A percentile compares a stretch with the other conserved stretches of the same genome.
These are phyloP conservation scores for Pemphigus obesinymphae DNA, from an alignment of 1,140 invertebrate genomes.

Conservation along the genomic window DNA sequence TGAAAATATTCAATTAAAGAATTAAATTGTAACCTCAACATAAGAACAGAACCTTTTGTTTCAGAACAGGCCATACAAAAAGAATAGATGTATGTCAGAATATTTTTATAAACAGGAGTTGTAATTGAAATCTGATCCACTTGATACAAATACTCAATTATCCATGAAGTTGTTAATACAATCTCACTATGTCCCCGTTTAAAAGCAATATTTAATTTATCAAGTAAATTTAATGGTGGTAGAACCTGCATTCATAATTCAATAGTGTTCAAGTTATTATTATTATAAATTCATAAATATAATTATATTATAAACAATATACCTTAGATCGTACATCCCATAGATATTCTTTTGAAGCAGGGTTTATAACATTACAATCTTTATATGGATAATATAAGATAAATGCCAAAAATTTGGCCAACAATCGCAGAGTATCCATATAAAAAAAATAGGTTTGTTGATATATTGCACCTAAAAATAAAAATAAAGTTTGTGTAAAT, in stretches of 20 bases:
- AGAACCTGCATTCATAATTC: background rate
- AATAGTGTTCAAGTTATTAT: background rate
- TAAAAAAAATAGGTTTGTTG: conserved; percentile 17
- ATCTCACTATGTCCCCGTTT: background rate
- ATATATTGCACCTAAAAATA: conserved; percentile 8
- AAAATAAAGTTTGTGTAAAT: background rate
- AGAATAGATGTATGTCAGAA: conserved; percentile 15
- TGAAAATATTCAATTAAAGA: conserved; percentile 13
- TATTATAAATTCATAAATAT: background rate
- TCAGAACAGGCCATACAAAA: background rate
- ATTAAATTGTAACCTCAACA: conserved; percentile 26
- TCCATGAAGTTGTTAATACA: conserved; percentile 18
- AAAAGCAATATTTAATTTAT: conserved; percentile 6
- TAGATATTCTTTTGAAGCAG: conserved; percentile 6
- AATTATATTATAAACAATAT: background rate
- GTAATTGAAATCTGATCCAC: conserved; percentile 28
- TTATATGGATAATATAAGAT: conserved; percentile 3
- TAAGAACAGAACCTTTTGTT: background rate
- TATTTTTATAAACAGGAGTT: conserved; percentile 11
- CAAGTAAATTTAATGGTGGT: conserved; percentile 15
- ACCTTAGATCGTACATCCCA: conserved; percentile 33
- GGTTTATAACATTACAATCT: conserved; percentile 18
- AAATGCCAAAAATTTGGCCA: conserved; percentile 26
- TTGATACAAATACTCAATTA: conserved; percentile 33
- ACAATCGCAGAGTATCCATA: conserved; percentile 14